Conservation (phyloP, 2,888 invertebrate genomes). For the Arrhopalites spinosus region DNA sequence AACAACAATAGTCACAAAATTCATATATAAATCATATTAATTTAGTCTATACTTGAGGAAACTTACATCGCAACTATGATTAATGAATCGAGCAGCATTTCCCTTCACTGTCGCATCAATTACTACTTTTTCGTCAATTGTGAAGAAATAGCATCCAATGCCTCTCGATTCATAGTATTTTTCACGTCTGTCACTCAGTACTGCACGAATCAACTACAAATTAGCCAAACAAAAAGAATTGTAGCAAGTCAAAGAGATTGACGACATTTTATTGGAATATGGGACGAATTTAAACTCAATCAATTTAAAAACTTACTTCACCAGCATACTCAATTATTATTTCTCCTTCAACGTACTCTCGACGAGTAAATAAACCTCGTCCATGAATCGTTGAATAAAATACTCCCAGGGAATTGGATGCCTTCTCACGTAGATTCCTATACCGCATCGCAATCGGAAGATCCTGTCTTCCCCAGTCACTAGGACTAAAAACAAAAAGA, state of each 20-base stretch:
- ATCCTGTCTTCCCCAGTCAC: conserved; percentile 37
- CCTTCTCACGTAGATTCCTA: conserved; percentile 84
- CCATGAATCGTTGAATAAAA: conserved; percentile 93
- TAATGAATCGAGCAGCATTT: conserved; percentile 97
- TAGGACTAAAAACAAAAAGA: too few species aligned
- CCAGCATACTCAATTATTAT: conserved; percentile 81
- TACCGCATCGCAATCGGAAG: conserved; percentile 96
- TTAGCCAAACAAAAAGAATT: conserved; percentile 59
- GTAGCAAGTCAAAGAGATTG: too few species aligned
- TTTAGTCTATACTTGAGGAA: conserved; percentile 16
- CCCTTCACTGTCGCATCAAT: conserved; percentile 97
- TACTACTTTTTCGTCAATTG: conserved; percentile 76
- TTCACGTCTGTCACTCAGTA: conserved; percentile 90
- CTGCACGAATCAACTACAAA: conserved; percentile 83
- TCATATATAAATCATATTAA: neutral
- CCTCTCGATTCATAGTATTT: conserved; percentile 90
- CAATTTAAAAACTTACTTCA: conserved; percentile 66
- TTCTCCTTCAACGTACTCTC: conserved; percentile 87
- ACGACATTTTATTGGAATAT: too few species aligned
- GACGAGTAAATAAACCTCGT: conserved; percentile 88
- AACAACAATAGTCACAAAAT: neutral
- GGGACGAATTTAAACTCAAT: too few species aligned
- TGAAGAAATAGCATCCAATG: conserved; percentile 98
- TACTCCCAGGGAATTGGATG: conserved; percentile 71
- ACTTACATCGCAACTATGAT: conserved; percentile 96